Evolutionary conservation across 2,888 invertebrate species (phyloP).

Genomic region (Parnassius smintheus): DNA sequence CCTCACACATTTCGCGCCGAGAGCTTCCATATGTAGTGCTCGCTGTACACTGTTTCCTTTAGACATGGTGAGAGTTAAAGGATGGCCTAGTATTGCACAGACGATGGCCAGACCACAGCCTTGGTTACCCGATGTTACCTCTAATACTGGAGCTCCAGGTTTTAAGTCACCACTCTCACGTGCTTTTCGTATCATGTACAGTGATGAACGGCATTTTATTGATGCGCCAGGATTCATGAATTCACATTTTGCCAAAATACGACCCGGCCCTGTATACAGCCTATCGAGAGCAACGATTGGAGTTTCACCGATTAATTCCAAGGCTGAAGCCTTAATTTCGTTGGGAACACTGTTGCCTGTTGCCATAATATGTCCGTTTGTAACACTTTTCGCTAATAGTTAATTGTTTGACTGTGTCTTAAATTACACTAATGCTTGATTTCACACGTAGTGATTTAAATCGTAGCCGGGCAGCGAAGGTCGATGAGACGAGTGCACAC

Average conservation of each 20-base stretch:
- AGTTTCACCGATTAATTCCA: constrained; percentile 72
- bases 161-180: constrained; percentile 21
- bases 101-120: constrained; percentile 73
- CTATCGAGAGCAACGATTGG: constrained; percentile 72
- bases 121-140: constrained; percentile 73
- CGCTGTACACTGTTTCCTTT: too few relatives aligned
- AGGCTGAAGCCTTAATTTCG: constrained; percentile 67
- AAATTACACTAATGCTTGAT: constrained; percentile 13
- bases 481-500: constrained; percentile 21
- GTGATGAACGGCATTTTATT: constrained; percentile 67
- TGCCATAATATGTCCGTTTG: constrained; percentile 6
- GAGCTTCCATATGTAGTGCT: constrained; percentile 66
- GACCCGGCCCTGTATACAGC: constrained; percentile 63
- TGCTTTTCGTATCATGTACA: constrained; percentile 64
- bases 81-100: constrained; percentile 35
- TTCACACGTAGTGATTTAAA: constrained; percentile 19
- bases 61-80: too few relatives aligned
- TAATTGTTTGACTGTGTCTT: constrained; percentile 10
- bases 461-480: constrained; percentile 19
- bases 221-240: constrained; percentile 76
- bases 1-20: constrained; percentile 65
- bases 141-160: constrained; percentile 62
- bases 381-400: constrained; percentile 6
- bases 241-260: constrained; percentile 72
- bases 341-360: constrained; percentile 36